Conservation (phyloP, 2,797 vertebrate species). For the Eulemur albifrons region DNA sequence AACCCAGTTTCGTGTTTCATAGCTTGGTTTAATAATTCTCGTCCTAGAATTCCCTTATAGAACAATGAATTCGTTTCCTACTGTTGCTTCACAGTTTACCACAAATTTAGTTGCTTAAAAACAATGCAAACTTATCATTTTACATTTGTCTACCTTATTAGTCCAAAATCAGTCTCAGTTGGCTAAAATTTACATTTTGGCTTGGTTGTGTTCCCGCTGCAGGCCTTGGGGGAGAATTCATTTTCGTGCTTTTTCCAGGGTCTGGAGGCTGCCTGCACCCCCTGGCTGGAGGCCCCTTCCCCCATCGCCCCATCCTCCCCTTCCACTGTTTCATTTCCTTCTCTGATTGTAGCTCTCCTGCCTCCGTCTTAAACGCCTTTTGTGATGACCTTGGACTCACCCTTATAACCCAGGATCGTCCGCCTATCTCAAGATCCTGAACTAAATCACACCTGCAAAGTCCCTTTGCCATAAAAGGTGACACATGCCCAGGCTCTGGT, state of each 20-base stretch:
- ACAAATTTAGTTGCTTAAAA: background rate
- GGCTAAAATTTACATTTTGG: background rate
- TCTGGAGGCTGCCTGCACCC: background rate
- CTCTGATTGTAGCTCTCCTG: too few relatives aligned
- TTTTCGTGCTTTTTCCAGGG: background rate
- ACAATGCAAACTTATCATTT: background rate
- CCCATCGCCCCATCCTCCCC: background rate
- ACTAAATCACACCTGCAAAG: background rate
- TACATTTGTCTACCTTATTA: background rate
- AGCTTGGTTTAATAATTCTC: background rate
- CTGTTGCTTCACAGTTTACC: background rate
- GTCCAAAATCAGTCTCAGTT: background rate
- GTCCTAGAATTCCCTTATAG: background rate
- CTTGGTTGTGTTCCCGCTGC: background rate
- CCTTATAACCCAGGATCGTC: background rate
- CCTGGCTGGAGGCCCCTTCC: too few relatives aligned
- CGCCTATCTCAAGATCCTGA: background rate
- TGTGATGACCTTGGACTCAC: background rate
- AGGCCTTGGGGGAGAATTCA: background rate
- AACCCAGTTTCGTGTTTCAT: background rate
- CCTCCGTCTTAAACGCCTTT: background rate
- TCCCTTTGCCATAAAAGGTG: background rate
- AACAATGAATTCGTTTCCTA: fast-evolving
- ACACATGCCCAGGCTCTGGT: background rate
- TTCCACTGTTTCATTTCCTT: background rate